Conservation (phyloP, 64 coral and sea anemone species). For the Acropora yongei region DNA sequence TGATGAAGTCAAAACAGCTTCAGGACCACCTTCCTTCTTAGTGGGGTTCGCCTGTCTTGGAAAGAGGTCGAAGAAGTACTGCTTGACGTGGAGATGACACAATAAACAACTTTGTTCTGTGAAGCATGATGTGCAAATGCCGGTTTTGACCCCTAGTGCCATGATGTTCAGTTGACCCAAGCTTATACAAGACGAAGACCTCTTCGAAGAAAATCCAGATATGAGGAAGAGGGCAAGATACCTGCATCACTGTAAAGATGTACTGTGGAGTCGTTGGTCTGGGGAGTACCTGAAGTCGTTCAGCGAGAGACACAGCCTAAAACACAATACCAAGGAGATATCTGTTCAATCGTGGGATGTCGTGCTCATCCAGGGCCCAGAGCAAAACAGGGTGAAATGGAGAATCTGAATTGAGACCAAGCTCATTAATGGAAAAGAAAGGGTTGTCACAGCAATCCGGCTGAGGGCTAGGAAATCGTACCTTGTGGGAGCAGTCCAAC, state of each 20-base stretch:
- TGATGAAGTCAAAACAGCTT: background rate
- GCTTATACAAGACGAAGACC: background rate
- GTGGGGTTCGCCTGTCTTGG: too few relatives aligned
- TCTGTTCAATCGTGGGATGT: background rate
- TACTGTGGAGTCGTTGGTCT: conserved; percentile 19
- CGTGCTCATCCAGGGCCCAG: background rate
- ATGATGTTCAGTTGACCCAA: conserved; percentile 10
- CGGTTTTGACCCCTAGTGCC: conserved; percentile 28
- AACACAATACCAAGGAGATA: too few relatives aligned
- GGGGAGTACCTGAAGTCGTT: conserved; percentile 2
- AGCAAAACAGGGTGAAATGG: conserved; percentile 3
- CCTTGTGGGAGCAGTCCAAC: background rate
- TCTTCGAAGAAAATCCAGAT: background rate
- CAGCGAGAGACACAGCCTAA: background rate
- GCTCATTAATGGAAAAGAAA: background rate
- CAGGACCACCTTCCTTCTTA: background rate
- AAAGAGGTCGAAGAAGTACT: too few relatives aligned
- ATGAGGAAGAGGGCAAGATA: background rate
- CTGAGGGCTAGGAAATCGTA: background rate
- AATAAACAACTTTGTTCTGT: too few relatives aligned
- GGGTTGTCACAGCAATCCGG: background rate
- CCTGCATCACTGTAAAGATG: conserved; percentile 27
- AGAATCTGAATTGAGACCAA: background rate
- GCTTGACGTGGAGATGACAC: too few relatives aligned
- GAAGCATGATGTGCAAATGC: background rate